Base-by-base conservation (phyloP, 2,797 vertebrate genomes). In the Silurus lanzhouensis region DNA sequence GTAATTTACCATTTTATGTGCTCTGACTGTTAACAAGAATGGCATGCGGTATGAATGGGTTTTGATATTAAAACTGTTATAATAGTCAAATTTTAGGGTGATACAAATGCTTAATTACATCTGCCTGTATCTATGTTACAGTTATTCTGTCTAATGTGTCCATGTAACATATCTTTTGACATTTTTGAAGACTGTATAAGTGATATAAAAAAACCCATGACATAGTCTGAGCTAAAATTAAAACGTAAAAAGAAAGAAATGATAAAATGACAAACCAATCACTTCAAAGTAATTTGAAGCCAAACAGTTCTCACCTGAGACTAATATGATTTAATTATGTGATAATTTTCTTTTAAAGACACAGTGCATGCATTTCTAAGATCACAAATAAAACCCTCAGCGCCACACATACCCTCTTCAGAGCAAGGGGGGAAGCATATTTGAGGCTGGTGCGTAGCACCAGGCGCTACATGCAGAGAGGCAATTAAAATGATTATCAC, bases 401-500 rank as follows among this genome's bases (percentile, higher is more conserved):
- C 87, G 70, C 80, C 71, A 63, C 71, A 63, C 68, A 83, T 78
- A 80, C 84, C 75, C 88, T 88, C 82, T 85, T 84, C 63, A 79
- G 83, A 64, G 86, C 75, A 89, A 91, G 89, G 92, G 92, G 93
- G 93, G 91, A 92, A 92, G 93, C 93, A 91, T 94, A 95, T 96
- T 94, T 91, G 92, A 92, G 91, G 92, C 90, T 93, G 93, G 93
- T 87, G 91, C 92, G 90, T 92, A 92, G 92, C 90, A 93, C 92
- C 91, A 93, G 91, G 91, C 76, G 22, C 92, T 92, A 91, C 94
- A 94, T 92, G 92, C 91, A 91, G 90, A 88, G 87, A 91, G 80
- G 94, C 93, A 95, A 96, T 95, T 96, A 95, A 94, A 94, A 95
- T 93, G 91, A 95, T 94, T 95, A 95, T 93, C 89, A 93, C 85